Base-by-base conservation (phyloP, 2,888 invertebrate species). In the Acleris holmiana region DNA sequence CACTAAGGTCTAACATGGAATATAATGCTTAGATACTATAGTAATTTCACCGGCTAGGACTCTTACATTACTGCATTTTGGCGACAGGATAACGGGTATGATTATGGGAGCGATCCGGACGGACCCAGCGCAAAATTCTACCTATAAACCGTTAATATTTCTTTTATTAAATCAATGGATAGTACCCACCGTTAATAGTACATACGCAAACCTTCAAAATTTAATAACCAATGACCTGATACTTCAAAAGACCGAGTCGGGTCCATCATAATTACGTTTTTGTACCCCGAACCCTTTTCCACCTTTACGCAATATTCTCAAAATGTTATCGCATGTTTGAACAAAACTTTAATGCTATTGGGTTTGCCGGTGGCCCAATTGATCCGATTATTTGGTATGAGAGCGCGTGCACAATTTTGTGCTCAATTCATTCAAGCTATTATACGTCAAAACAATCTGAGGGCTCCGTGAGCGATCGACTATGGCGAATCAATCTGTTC, bases 401-500 rank as follows among this genome's bases (percentile, higher is more conserved):
- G 44, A 44, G 61, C 19, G 44, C 61, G 58, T 59, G 65, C 61
- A 58, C 61, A 56, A 61, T 66, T 58, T 54, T 58, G 61, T 55
- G 63, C 56, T 60, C 61, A 55, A 64, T 61, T 63, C 65, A 66
- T 67, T 69, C 48, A 66, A 48, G 54, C 58, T 47, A 68, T 58
- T 67, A 67, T 62, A 48, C 66, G 60, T 55, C 51, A 66, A 57
- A 69, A 68, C 67, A 72, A 69, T 69, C 67, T 41, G 67, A 66
- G 63, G 61, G 56, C 70, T 70, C 68, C 73, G 66, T 62, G 71
- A 61, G 51, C 53, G 49, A 57, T 68, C 70, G 69, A 69, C 75
- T 71, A 69, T 61, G 71, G 67, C 61, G 64, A 70, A 71, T 69
- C 73, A 69, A 74, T 79, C 70, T 66, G 71, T 70, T 72, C 55